Base-by-base conservation (phyloP, 2,113 vertebrate species). In the Baryphthengus martii region DNA sequence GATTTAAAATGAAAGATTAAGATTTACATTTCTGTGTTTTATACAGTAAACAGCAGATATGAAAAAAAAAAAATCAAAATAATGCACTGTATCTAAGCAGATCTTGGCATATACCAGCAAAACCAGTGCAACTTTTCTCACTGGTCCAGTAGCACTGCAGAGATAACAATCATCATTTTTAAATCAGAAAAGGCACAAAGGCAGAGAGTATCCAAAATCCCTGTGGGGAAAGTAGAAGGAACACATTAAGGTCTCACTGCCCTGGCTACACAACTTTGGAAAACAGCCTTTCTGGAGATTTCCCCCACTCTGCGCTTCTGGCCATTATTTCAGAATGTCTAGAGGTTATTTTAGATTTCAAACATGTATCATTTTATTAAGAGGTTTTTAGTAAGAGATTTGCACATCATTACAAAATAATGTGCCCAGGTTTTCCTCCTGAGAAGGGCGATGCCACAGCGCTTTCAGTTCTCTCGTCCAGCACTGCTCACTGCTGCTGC, bases 1-100 rank as follows among this genome's bases (percentile, higher is more conserved):
- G 75, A 83, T 86, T 94, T 85, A 29, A 79, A 74, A 20, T 14
- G 67, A 83, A 95, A 91, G 66, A 85, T 71, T 37, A 42, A 83
- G 85, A 88, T 75, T 56, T 63, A 33, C 83, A 59, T 52, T 35
- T 6, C 42, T 28, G 25, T 23, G 8, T 9, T 77, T 26, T 42
- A 21, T 3, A n/a, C 28, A 53, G 50, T 26, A 73, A 88, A 49
- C 0, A 73, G 90, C 63, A 96, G 79, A 70, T 73, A 72, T n/a
- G 40, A 42, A 58, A 73, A 74, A 25, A 66, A 56, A 0, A 24
- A 19, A 63, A 19, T 6, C 29, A 15, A 94, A 21, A n/a, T n/a
- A n/a, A n/a, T n/a, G n/a, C 58, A 67, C 10, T 9, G 50, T 21
- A 33, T 26, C 13, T 10, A 12, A 83, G 33, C 23, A 74, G 52